A percentile compares a stretch with the other conserved stretches of the same genome.
phyloP scores from a whole-genome alignment of 2,113 vertebrate genomes.

The Nycticryphes semicollaris region DNA sequence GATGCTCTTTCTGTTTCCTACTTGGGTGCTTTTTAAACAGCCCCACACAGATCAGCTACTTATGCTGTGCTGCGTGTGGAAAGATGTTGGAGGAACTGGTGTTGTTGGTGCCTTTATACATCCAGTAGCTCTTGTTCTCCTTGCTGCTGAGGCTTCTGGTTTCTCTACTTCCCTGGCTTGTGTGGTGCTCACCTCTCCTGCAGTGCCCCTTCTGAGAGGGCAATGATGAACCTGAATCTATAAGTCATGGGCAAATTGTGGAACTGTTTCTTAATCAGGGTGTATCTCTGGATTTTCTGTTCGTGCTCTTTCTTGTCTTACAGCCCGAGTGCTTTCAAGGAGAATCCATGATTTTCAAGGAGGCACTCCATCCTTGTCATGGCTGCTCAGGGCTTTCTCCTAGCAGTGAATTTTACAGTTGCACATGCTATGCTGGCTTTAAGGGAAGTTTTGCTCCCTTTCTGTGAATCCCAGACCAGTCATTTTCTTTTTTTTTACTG shows the following conservation, averaged over 20 bases:
- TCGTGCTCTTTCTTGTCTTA: neutral
- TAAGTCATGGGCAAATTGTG: neutral
- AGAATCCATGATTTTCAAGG: neutral
- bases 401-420: neutral
- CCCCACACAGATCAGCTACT: neutral
- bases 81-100: neutral
- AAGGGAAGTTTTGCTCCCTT: neutral
- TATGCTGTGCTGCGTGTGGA: fast-evolving
- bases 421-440: neutral
- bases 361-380: neutral
- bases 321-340: neutral
- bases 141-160: neutral
- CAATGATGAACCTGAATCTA: neutral
- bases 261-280: neutral
- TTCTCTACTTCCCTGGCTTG: neutral
- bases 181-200: neutral
- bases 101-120: neutral
- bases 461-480: neutral
- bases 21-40: neutral
- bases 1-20: neutral
- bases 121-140: neutral
- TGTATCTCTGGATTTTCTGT: neutral
- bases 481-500: neutral
- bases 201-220: neutral
- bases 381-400: neutral